Evolutionary conservation across 2,113 vertebrate species (phyloP).

Genomic region (Phycodurus eques): DNA sequence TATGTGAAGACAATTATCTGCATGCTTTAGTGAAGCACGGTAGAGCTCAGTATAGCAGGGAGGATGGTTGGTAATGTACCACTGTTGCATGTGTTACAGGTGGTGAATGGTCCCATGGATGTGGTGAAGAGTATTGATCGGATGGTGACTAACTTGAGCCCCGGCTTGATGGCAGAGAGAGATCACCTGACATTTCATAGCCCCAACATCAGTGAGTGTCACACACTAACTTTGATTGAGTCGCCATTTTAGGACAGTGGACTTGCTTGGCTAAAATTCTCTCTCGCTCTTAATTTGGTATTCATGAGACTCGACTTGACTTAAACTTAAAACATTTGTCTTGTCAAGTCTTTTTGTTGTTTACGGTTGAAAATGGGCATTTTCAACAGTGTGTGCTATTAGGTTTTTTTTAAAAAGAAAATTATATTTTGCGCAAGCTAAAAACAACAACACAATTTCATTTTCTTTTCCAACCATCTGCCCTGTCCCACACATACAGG

Average conservation of each 20-base stretch:
- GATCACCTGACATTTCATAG: constrained; percentile 70
- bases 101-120: constrained; percentile 83
- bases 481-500: too few relatives aligned
- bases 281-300: background rate
- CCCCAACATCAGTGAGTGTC: constrained; percentile 76
- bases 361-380: background rate
- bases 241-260: background rate
- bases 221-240: background rate
- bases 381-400: too few relatives aligned
- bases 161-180: constrained; percentile 64
- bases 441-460: too few relatives aligned
- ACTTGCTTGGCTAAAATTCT: background rate
- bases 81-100: constrained; percentile 61
- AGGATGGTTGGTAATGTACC: constrained; percentile 8
- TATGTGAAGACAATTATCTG: too few relatives aligned
- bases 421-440: too few relatives aligned
- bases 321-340: background rate
- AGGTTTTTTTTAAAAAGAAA: too few relatives aligned
- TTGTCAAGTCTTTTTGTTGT: background rate
- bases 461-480: too few relatives aligned
- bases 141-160: constrained; percentile 76
- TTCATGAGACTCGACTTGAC: background rate
- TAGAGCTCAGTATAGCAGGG: background rate
- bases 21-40: background rate
- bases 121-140: constrained; percentile 79